Percentiles rank a stretch among this genome's conserved stretches.
Conservation (phyloP, 1,140 invertebrate genomes). For the Caenorhabditis latens region DNA sequence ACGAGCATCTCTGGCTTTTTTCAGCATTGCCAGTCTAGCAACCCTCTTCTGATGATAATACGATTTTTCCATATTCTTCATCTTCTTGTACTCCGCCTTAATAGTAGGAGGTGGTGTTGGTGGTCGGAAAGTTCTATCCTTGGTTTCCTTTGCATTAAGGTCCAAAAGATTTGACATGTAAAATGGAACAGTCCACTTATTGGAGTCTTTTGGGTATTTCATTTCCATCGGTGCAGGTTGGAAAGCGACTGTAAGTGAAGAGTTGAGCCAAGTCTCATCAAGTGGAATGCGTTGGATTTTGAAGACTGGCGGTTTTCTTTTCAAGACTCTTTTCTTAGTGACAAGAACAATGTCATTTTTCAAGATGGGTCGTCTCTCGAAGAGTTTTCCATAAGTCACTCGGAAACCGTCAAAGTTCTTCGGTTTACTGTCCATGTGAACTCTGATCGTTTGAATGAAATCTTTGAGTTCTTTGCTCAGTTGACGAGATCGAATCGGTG, state of each 20-base stretch:
- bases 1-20: constrained; percentile 8
- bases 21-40: not conserved
- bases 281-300: constrained; percentile 7
- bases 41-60: not conserved
- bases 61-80: not conserved
- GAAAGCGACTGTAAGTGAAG: not conserved
- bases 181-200: constrained; percentile 28
- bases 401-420: not conserved
- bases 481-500: not conserved
- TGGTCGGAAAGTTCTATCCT: constrained; percentile 1
- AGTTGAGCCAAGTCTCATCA: not conserved
- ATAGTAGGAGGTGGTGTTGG: not conserved
- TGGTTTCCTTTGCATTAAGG: not conserved
- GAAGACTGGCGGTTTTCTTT: not conserved
- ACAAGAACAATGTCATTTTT: constrained; percentile 44
- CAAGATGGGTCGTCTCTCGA: constrained; percentile 16
- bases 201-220: not conserved
- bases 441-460: constrained; percentile 5
- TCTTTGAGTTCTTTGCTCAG: constrained; percentile 14
- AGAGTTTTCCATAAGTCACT: constrained; percentile 38
- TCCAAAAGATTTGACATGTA: not conserved
- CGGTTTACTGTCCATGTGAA: constrained; percentile 14
- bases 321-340: not conserved
- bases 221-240: not conserved
- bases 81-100: not conserved